Evolutionary conservation across 2,888 invertebrate genomes (phyloP).

Genomic region (Cancer borealis): DNA sequence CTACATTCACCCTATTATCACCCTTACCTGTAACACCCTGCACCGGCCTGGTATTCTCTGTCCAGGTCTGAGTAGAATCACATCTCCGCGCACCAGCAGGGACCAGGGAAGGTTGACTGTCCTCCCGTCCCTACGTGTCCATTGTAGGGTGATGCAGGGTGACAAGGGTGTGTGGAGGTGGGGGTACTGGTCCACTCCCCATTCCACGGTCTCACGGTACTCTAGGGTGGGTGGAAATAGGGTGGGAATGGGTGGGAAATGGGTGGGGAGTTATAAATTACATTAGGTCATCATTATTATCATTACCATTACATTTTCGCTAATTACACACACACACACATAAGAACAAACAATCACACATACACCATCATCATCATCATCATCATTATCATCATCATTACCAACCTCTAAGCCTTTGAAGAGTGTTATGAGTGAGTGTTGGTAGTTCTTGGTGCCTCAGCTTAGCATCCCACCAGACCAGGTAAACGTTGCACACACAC

Average conservation of each 20-base stretch:
- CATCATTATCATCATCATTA: too few relatives aligned
- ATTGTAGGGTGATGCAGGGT: conserved; percentile 96
- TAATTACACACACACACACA: background rate
- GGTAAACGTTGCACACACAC: conserved; percentile 50
- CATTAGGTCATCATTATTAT: too few relatives aligned
- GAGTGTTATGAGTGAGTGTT: conserved; percentile 44
- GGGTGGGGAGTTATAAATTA: too few relatives aligned
- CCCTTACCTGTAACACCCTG: conserved; percentile 79
- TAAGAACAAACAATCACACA: background rate
- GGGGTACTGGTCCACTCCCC: conserved; percentile 90
- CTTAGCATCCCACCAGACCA: conserved; percentile 71
- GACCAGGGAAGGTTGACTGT: conserved; percentile 95
- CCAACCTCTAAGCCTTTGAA: conserved; percentile 55
- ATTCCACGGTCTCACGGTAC: conserved; percentile 79
- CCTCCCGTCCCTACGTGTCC: conserved; percentile 93
- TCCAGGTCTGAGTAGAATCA: conserved; percentile 93
- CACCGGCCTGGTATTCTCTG: conserved; percentile 86
- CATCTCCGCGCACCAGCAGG: conserved; percentile 91
- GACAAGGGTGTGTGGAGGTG: conserved; percentile 93
- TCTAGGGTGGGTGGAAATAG: too few relatives aligned
- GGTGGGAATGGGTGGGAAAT: too few relatives aligned
- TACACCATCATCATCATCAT: too few relatives aligned
- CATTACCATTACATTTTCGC: too few relatives aligned
- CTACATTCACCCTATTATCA: too few relatives aligned
- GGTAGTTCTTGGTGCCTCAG: conserved; percentile 70